These are phyloP conservation scores for Orbicella faveolata DNA, from an alignment of 64 coral and sea anemone genomes.

Conservation along the genomic window DNA sequence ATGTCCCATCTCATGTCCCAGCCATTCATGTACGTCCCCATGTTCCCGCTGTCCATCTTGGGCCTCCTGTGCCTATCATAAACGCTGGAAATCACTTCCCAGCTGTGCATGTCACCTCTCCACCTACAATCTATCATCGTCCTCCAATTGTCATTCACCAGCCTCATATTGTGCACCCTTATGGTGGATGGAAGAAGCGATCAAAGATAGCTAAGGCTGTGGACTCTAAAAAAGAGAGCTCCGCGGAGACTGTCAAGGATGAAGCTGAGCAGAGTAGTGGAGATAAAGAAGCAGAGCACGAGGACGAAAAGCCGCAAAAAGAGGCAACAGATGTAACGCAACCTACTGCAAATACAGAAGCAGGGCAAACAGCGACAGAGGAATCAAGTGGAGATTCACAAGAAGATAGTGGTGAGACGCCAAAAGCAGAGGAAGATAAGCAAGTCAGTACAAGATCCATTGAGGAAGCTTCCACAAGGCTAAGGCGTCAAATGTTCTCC, in stretches of 20 bases:
- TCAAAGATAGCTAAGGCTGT: conserved; percentile 24
- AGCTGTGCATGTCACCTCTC: conserved; percentile 94
- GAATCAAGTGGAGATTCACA: conserved; percentile 1
- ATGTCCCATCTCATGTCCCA: conserved; percentile 97
- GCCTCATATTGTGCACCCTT: conserved; percentile 97
- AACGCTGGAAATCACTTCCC: conserved; percentile 99
- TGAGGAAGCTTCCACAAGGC: conserved; percentile 28
- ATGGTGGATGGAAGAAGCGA: conserved; percentile 80
- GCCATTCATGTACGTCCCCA: conserved; percentile 96
- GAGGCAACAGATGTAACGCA: background rate
- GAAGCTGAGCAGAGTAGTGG: background rate
- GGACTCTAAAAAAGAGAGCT: conserved; percentile 2
- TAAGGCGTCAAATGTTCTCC: conserved; percentile 89
- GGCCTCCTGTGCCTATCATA: conserved; percentile 94
- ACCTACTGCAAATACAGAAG: background rate
- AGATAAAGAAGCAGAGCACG: conserved; percentile 6
- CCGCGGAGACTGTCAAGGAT: background rate
- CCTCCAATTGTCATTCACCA: conserved; percentile 99
- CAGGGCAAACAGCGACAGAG: background rate
- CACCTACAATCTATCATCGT: conserved; percentile 98
- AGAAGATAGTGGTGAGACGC: background rate
- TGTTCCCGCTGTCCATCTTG: conserved; percentile 95
- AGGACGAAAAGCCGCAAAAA: conserved; percentile 4
- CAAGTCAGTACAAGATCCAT: conserved; percentile 67
- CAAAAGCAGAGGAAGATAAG: conserved; percentile 26